Evolutionary conservation across 2,797 vertebrate genomes (phyloP).

Genomic region (Percopsis omiscomaycus): DNA sequence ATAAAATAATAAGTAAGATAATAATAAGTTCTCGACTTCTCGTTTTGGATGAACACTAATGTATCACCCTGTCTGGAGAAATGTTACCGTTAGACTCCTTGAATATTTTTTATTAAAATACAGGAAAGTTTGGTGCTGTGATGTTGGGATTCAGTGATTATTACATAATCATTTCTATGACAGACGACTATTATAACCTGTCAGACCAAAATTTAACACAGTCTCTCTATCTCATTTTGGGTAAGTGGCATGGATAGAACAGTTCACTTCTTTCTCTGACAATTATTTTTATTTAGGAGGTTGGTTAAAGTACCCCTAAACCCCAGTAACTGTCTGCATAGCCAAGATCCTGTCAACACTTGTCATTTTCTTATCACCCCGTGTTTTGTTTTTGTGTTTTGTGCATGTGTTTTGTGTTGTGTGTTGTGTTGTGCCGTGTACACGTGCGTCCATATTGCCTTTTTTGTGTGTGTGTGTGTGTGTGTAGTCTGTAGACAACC

Average conservation of each 20-base stretch:
- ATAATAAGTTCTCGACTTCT: too few relatives aligned
- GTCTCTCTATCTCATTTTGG: too few relatives aligned
- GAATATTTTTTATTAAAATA: slow-evolving; percentile 26
- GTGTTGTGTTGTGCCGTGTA: slow-evolving; percentile 72
- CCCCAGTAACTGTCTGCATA: slow-evolving; percentile 35
- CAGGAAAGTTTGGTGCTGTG: slow-evolving; percentile 31
- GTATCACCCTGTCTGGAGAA: too few relatives aligned
- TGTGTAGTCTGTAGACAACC: slow-evolving; percentile 97
- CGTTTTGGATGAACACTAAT: too few relatives aligned
- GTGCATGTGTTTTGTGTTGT: slow-evolving; percentile 89
- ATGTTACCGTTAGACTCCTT: slow-evolving; percentile 41
- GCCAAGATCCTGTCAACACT: slow-evolving; percentile 48
- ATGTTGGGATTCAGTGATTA: slow-evolving; percentile 37
- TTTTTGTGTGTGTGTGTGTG: slow-evolving; percentile 76
- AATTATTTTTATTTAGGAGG: slow-evolving; percentile 2
- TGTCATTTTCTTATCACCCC: slow-evolving; percentile 75
- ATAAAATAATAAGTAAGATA: too few relatives aligned
- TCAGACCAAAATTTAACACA: slow-evolving; percentile 1
- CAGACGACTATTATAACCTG: slow-evolving; percentile 18
- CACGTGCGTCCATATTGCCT: slow-evolving; percentile 64
- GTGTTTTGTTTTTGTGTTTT: slow-evolving; percentile 83
- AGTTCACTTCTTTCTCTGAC: too few relatives aligned
- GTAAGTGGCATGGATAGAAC: too few relatives aligned
- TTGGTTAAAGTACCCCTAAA: slow-evolving; percentile 12
- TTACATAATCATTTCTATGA: slow-evolving; percentile 16